Evolutionary conservation across 2,888 invertebrate genomes (phyloP), one percentile per base, ranked within the genome.

Genomic region (Ennomos fuscantarius): DNA sequence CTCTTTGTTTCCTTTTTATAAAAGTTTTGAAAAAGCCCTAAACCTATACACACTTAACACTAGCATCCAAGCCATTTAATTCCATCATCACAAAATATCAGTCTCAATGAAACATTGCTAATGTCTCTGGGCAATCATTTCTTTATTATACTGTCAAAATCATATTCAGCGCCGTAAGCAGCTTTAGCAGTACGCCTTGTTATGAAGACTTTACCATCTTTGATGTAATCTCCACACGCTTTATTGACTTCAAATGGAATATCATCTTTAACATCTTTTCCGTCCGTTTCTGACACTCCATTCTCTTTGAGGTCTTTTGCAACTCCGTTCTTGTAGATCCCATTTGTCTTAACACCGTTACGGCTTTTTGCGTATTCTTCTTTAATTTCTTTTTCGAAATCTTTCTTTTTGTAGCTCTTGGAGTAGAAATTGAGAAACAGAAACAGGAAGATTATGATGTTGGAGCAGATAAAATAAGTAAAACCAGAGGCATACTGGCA

Each of bases 401-500:
- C 79, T 62, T 79, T 84, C 55, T 69, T 84, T 62, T 86, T 89
- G 78, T 95, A 95, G 61, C 93, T 94, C 57, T 92, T 93, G 0
- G 93, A 76, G 76, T 95, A 95, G 78, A 95, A 95, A 67, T 94
- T 94, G 40, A 94, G 91, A 75, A 95, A 95, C 36, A 95, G 88
- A 66, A 94, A 93, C 0, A 95, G 86, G 73, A 95, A 95, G 32
- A 95, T 87, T 0, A 84, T 79, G 0, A 95, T 92, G 74, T 95
- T 95, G 10, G 93, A 78, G 1, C 89, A 84, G 82, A 83, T 92
- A 62, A 91, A 91, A 69, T 92, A 92, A 0, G 94, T 93, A 58
- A 95, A 87, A 0, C 91, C 84, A 52, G 93, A 92, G 0, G 95
- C 94, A 64, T 93, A 93, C 69, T 94, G 94, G 70, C 94, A 94